Evolutionary conservation across 2,888 invertebrate species (phyloP).

Genomic region (Parnassius mnemosyne): DNA sequence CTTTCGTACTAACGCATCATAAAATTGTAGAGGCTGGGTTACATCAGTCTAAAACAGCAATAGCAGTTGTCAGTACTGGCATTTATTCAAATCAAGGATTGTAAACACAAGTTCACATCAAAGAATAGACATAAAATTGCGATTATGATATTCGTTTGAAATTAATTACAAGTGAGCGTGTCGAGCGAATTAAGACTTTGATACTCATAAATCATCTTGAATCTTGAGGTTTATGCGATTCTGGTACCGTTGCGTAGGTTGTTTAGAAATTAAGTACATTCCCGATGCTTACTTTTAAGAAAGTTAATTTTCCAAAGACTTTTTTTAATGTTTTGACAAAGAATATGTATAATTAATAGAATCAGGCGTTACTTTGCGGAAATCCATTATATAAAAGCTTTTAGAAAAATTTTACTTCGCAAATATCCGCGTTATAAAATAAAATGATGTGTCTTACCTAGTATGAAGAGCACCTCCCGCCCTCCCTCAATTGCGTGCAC

Average conservation of each 20-base stretch:
- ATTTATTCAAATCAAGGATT: conserved; percentile 14
- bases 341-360: no score
- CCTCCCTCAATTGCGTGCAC: no score
- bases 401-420: no score
- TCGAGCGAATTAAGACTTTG: conserved; percentile 24
- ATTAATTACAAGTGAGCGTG: conserved; percentile 36
- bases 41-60: conserved; percentile 12
- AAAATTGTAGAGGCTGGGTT: conserved; percentile 17
- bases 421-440: no score
- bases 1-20: conserved; percentile 6
- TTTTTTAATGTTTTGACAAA: no score
- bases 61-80: conserved; percentile 16
- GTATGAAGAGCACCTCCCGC: no score
- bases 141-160: conserved; percentile 43
- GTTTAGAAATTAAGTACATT: conserved; percentile 6
- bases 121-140: conserved; percentile 37
- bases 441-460: no score
- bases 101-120: conserved; percentile 39
- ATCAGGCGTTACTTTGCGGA: no score
- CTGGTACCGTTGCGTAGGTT: conserved; percentile 27
- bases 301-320: no score
- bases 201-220: conserved; percentile 28
- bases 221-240: conserved; percentile 28
- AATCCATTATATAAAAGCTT: no score
- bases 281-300: background rate